Evolutionary conservation across 2,888 invertebrate genomes (phyloP).

Genomic region (Lutraria lutraria): DNA sequence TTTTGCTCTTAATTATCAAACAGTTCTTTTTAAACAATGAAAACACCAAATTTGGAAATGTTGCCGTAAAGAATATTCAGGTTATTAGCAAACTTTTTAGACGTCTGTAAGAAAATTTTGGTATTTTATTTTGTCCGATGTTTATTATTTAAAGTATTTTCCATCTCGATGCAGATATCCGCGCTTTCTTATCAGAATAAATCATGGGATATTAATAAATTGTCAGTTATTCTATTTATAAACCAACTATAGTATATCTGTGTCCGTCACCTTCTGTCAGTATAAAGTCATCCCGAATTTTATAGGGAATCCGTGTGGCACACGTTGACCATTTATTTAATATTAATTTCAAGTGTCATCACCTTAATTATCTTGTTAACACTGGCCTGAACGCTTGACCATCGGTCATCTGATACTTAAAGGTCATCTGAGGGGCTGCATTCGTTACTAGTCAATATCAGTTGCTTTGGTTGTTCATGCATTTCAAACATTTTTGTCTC

Average conservation of each 20-base stretch:
- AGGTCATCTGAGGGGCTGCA: conserved; percentile 10
- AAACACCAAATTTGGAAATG: no score
- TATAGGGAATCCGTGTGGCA: not conserved
- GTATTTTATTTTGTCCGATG: no score
- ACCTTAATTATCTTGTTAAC: conserved; percentile 67
- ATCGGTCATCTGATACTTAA: conserved; percentile 26
- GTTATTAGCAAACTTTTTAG: no score
- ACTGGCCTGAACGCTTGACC: conserved; percentile 55
- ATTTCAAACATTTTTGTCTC: not conserved
- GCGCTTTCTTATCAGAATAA: not conserved
- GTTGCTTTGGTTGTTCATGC: not conserved
- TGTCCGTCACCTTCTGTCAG: not conserved
- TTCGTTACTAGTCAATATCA: not conserved
- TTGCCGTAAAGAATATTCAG: no score
- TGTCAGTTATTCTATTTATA: not conserved
- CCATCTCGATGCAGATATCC: not conserved
- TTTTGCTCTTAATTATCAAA: no score
- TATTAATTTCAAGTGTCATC: conserved; percentile 57
- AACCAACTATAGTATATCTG: not conserved
- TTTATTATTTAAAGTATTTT: no score
- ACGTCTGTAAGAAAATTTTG: no score
- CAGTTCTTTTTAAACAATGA: no score
- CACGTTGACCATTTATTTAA: conserved; percentile 31
- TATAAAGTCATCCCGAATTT: not conserved
- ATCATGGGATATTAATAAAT: conserved; percentile 19